Evolutionary conservation across 2,113 vertebrate species (phyloP).

Genomic region (Odontesthes bonariensis): DNA sequence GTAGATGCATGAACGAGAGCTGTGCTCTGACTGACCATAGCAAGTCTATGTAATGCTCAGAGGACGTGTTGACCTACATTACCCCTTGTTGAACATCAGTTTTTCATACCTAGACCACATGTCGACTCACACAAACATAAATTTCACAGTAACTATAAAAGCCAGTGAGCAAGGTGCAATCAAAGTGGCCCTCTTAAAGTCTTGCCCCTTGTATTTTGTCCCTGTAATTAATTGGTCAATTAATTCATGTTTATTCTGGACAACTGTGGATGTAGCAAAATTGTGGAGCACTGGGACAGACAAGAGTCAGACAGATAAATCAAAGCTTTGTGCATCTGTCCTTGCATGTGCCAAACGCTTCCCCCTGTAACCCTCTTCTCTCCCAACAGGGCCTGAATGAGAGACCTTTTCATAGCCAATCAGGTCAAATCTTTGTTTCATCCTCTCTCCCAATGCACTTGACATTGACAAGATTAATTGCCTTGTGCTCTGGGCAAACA

Average conservation of each 20-base stretch:
- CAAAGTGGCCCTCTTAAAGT: conserved; percentile 68
- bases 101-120: conserved; percentile 47
- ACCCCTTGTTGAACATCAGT: conserved; percentile 66
- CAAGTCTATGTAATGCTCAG: conserved; percentile 58
- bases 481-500: conserved; percentile 72
- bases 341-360: conserved; percentile 71
- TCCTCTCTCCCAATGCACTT: conserved; percentile 76
- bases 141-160: conserved; percentile 26
- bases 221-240: conserved; percentile 83
- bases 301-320: conserved; percentile 82
- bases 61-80: conserved; percentile 79
- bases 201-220: conserved; percentile 62
- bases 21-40: conserved; percentile 47
- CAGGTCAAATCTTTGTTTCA: conserved; percentile 81
- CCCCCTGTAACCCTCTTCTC: conserved; percentile 65
- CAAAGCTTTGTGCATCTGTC: conserved; percentile 79
- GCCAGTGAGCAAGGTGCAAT: conserved; percentile 55
- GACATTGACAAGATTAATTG: conserved; percentile 83
- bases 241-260: conserved; percentile 84
- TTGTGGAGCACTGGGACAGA: conserved; percentile 69
- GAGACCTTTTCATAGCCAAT: conserved; percentile 80
- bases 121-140: conserved; percentile 25
- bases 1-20: conserved; percentile 52
- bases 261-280: conserved; percentile 67
- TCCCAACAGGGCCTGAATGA: conserved; percentile 71